These are phyloP conservation scores for Lumbricus terrestris DNA, from an alignment of 2,888 invertebrate species.

Conservation along the genomic window DNA sequence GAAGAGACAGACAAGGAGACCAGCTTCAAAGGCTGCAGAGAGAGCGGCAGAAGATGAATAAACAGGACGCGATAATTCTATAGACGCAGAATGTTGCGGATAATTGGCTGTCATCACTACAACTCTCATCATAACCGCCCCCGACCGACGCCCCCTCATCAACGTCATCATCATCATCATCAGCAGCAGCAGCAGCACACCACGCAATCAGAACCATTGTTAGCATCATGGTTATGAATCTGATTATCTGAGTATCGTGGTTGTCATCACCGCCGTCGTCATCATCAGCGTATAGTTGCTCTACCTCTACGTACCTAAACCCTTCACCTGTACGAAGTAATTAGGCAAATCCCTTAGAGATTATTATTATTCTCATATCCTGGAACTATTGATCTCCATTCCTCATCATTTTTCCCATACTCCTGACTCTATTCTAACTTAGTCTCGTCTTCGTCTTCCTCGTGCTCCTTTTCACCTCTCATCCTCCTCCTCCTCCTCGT, in stretches of 20 bases:
- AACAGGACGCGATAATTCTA: background rate
- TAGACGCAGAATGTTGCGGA: background rate
- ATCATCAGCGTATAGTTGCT: too few species aligned
- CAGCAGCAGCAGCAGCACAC: too few species aligned
- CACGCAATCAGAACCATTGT: too few species aligned
- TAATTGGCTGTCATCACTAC: background rate
- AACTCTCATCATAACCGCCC: background rate
- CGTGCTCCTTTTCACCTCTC: background rate
- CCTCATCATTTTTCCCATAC: background rate
- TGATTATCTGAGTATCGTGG: too few species aligned
- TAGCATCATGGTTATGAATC: too few species aligned
- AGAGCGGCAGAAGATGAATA: background rate
- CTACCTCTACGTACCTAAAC: too few species aligned
- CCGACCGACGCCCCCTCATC: background rate
- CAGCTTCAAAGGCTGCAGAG: background rate
- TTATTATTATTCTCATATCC: too few species aligned
- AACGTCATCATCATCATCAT: background rate
- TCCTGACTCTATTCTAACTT: background rate
- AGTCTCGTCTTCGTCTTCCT: background rate
- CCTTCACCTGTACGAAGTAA: too few species aligned
- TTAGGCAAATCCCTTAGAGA: too few species aligned
- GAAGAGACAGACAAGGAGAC: too few species aligned
- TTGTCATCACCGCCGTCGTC: too few species aligned
- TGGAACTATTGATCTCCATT: too few species aligned
- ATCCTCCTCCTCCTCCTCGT: background rate